These are phyloP conservation scores for Tapirus terrestris DNA, from an alignment of 2,113 vertebrate genomes.

Conservation along the genomic window DNA sequence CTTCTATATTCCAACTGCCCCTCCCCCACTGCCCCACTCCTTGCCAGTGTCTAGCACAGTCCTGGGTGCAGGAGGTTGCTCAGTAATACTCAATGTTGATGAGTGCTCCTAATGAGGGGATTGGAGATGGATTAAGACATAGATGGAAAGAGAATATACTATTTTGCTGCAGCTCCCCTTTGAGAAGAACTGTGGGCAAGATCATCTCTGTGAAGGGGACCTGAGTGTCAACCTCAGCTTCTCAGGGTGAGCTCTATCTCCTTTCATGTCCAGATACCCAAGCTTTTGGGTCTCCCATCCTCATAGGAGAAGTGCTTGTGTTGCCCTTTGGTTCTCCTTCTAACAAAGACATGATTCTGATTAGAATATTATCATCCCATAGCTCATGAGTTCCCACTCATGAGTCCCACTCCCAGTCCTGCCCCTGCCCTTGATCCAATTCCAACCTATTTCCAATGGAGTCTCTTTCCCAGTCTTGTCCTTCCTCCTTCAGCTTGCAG, in stretches of 20 bases:
- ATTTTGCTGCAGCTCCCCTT: conserved; percentile 87
- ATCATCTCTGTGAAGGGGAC: conserved; percentile 87
- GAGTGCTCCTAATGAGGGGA: neutral
- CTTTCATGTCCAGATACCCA: neutral
- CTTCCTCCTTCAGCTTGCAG: conserved; percentile 62
- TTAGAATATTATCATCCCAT: neutral
- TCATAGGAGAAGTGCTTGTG: neutral
- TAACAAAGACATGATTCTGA: neutral
- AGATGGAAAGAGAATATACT: neutral
- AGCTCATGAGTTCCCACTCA: neutral
- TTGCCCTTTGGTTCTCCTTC: neutral
- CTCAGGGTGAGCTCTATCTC: conserved; percentile 74
- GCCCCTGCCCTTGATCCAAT: neutral
- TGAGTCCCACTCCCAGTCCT: too few species aligned
- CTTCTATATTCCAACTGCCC: neutral
- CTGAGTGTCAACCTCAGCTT: conserved; percentile 89
- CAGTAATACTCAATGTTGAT: neutral
- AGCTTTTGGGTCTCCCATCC: neutral
- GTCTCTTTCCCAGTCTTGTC: neutral
- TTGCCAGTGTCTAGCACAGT: neutral
- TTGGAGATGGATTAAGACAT: too few species aligned
- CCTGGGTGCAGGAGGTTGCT: neutral
- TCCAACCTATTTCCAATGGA: neutral
- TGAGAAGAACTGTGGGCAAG: conserved; percentile 90
- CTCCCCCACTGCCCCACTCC: too few species aligned